These are phyloP conservation scores for Lamproptera curius DNA, from an alignment of 2,888 invertebrate genomes.

Conservation along the genomic window DNA sequence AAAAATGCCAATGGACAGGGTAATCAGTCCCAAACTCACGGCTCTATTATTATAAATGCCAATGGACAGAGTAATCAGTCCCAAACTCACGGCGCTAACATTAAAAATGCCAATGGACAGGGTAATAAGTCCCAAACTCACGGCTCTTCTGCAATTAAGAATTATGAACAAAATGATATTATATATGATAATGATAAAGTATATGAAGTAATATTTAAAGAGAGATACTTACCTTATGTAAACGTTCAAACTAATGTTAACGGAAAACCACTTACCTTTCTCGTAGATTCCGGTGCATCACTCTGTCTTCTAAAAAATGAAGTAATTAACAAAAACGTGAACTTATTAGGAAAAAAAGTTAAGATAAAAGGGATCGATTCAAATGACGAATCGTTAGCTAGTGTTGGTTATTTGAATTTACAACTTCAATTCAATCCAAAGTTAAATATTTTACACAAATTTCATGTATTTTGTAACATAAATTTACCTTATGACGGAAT, in stretches of 20 bases:
- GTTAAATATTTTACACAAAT: neutral
- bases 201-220: neutral
- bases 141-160: no score
- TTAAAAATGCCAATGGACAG: neutral
- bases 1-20: no score
- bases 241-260: neutral
- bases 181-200: neutral
- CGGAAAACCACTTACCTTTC: no score
- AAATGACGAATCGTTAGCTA: neutral
- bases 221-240: neutral
- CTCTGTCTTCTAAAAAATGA: no score
- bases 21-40: no score
- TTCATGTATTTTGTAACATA: slow-evolving; percentile 11
- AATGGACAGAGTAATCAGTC: no score
- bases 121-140: neutral
- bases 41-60: no score
- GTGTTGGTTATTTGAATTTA: neutral
- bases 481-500: slow-evolving; percentile 23
- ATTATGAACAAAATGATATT: no score
- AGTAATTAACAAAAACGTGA: no score
- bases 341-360: neutral
- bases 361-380: neutral
- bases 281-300: no score
- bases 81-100: neutral
- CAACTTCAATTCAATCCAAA: neutral